These are phyloP conservation scores for Sericinus montela DNA, from an alignment of 2,888 invertebrate species.

Conservation along the genomic window DNA sequence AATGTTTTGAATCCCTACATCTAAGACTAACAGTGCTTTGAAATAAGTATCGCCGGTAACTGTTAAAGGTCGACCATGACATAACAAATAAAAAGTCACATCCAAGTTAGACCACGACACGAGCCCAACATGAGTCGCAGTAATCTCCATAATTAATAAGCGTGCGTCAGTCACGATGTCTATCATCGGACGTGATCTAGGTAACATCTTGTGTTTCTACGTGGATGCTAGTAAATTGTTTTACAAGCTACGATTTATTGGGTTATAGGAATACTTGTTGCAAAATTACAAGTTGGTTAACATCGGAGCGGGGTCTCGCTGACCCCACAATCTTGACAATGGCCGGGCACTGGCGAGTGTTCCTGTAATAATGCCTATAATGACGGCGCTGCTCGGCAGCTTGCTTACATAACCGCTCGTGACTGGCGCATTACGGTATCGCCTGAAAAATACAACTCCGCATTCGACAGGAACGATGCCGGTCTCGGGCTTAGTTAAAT, in stretches of 20 bases:
- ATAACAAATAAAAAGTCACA: constrained; percentile 12
- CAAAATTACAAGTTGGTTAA: constrained; percentile 70
- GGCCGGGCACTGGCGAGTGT: constrained; percentile 59
- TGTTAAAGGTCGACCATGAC: constrained; percentile 13
- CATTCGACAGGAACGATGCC: constrained; percentile 31
- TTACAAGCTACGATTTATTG: constrained; percentile 69
- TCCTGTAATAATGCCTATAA: constrained; percentile 72
- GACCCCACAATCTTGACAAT: constrained; percentile 79
- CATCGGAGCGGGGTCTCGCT: constrained; percentile 50
- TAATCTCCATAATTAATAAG: constrained; percentile 70
- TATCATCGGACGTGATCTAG: constrained; percentile 58
- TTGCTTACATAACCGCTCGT: constrained; percentile 78
- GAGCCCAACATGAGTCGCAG: constrained; percentile 48
- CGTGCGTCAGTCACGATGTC: constrained; percentile 58
- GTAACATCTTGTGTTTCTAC: constrained; percentile 36
- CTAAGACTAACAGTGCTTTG: too few relatives aligned
- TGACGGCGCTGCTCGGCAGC: constrained; percentile 66
- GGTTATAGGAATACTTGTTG: constrained; percentile 64
- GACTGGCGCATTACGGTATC: constrained; percentile 77
- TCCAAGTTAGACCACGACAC: constrained; percentile 36
- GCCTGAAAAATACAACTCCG: constrained; percentile 64
- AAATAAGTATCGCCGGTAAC: not conserved
- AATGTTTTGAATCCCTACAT: too few relatives aligned
- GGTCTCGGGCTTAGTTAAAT: not conserved
- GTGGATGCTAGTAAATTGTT: constrained; percentile 57